These are phyloP conservation scores for Phoeniculus purpureus DNA, from an alignment of 2,797 vertebrate species.

Conservation along the genomic window DNA sequence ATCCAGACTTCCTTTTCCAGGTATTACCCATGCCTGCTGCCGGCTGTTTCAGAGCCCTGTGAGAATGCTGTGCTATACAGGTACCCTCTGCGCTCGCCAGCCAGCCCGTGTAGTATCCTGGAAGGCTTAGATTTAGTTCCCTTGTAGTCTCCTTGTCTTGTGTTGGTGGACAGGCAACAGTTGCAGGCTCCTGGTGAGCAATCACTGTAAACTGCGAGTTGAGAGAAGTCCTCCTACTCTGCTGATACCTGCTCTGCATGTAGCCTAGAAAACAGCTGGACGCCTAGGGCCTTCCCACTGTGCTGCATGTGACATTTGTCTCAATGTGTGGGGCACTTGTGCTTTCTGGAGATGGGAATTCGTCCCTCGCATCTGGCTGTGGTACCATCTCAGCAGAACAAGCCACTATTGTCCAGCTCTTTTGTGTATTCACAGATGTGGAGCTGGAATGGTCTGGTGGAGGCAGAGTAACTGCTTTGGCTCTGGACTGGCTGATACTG, in stretches of 20 bases:
- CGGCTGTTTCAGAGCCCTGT: constrained; percentile 55
- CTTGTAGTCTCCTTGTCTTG: not conserved
- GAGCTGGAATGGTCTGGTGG: not conserved
- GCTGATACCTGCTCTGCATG: not conserved
- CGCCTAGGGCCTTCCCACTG: not conserved
- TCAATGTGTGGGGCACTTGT: not conserved
- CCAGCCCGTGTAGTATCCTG: not conserved
- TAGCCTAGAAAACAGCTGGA: not conserved
- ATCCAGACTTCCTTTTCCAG: constrained; percentile 66
- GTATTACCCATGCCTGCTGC: constrained; percentile 67
- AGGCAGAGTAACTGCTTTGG: not conserved
- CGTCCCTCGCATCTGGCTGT: not conserved
- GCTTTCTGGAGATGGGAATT: not conserved
- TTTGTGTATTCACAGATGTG: not conserved
- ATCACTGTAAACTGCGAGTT: not conserved
- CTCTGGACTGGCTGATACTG: not conserved
- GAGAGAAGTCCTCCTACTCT: not conserved
- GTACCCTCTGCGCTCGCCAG: constrained; percentile 52
- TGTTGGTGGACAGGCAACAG: not conserved
- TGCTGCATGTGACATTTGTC: not conserved
- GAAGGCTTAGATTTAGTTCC: constrained; percentile 34
- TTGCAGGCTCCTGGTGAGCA: not conserved
- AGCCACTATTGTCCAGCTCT: not conserved
- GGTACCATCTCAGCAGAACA: not conserved
- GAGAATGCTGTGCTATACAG: constrained; percentile 50